Percentiles rank a stretch among this genome's conserved stretches.
Evolutionary conservation across 2,888 invertebrate genomes (phyloP).

Genomic region (Andrena dorsata): DNA sequence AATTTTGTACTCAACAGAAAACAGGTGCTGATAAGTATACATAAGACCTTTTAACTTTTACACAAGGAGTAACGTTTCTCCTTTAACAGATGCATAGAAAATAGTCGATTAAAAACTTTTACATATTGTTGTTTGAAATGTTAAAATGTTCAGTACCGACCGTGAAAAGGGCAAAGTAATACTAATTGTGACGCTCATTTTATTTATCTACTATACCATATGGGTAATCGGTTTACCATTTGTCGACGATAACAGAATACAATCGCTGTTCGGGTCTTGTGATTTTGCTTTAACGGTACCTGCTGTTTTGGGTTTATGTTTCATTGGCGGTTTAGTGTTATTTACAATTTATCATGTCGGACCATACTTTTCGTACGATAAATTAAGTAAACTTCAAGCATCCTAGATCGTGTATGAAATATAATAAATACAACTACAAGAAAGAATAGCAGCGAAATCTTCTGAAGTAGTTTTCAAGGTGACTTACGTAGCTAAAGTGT

Average conservation of each 20-base stretch:
- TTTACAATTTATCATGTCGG: slow-evolving; percentile 88
- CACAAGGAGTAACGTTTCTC: neutral
- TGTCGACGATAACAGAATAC: slow-evolving; percentile 88
- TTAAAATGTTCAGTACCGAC: slow-evolving; percentile 84
- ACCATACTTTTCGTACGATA: slow-evolving; percentile 63
- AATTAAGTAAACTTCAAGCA: slow-evolving; percentile 43
- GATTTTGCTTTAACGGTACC: slow-evolving; percentile 87
- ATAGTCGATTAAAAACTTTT: neutral
- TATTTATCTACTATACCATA: slow-evolving; percentile 87
- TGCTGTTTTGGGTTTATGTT: slow-evolving; percentile 87
- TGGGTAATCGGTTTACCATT: slow-evolving; percentile 91
- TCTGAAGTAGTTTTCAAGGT: neutral
- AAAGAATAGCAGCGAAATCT: neutral
- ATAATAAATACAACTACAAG: neutral
- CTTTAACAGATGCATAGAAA: neutral
- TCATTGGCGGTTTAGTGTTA: slow-evolving; percentile 88
- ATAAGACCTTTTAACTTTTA: slow-evolving; percentile 9
- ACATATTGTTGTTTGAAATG: slow-evolving; percentile 45
- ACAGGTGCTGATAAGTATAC: neutral
- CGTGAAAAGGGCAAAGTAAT: slow-evolving; percentile 87
- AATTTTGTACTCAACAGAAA: neutral
- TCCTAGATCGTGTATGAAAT: slow-evolving; percentile 5
- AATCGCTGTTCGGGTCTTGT: slow-evolving; percentile 79
- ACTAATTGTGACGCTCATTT: slow-evolving; percentile 86
- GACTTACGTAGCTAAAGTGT: slow-evolving; percentile 15